Percentiles rank a stretch among this genome's conserved stretches.
Conservation (phyloP, 2,888 invertebrate genomes). For the Cryptocheilus praepositus region DNA sequence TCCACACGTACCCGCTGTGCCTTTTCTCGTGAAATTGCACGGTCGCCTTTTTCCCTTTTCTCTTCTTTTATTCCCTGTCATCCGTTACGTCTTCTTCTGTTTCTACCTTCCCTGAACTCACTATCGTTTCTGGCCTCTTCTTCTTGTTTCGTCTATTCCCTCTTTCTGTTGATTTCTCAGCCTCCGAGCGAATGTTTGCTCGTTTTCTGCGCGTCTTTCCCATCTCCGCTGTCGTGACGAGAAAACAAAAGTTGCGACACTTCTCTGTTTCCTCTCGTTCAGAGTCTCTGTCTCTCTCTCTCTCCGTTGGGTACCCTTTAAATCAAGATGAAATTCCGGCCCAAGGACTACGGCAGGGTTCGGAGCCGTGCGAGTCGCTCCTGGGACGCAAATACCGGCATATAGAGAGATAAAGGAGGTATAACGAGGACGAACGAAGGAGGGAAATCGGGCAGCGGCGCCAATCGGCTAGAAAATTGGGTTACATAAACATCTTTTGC, state of each 20-base stretch:
- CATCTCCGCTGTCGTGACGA: not conserved
- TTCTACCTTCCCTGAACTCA: not conserved
- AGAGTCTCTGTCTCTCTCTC: not conserved
- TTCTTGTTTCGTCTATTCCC: not conserved
- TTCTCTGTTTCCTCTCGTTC: slow-evolving; percentile 2
- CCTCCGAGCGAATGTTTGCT: not conserved
- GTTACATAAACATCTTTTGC: slow-evolving; percentile 55
- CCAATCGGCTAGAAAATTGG: slow-evolving; percentile 63
- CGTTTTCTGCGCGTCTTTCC: not conserved
- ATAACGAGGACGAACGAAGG: not conserved
- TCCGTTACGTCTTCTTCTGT: slow-evolving; percentile 4
- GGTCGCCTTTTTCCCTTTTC: slow-evolving; percentile 16
- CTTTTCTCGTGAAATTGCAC: slow-evolving; percentile 30
- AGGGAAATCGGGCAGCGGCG: slow-evolving; percentile 24
- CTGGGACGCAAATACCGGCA: slow-evolving; percentile 4
- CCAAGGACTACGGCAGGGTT: not conserved
- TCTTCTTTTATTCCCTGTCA: slow-evolving; percentile 4
- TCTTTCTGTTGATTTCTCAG: slow-evolving; percentile 2
- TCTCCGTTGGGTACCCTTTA: slow-evolving; percentile 3
- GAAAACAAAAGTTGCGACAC: not conserved
- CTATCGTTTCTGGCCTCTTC: not conserved
- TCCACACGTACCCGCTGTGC: slow-evolving; percentile 24
- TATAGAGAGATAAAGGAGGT: not conserved
- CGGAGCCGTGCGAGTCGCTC: not conserved
- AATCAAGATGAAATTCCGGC: slow-evolving; percentile 11